These are phyloP conservation scores for Beroe ovata DNA, from an alignment of 37 sponge, comb jelly and placozoan species.

Conservation along the genomic window DNA sequence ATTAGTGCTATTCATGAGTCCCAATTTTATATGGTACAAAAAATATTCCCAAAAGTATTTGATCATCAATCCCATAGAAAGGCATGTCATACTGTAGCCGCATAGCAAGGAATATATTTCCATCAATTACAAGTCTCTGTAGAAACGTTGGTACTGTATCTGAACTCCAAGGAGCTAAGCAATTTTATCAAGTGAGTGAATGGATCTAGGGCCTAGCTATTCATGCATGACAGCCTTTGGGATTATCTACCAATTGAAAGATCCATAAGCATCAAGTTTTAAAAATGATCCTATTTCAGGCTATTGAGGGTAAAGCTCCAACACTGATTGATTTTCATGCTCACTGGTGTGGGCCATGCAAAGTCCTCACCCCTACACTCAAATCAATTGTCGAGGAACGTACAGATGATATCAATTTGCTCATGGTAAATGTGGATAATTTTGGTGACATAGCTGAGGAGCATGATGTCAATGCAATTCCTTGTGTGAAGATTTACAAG, in stretches of 20 bases:
- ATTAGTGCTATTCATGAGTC: no score
- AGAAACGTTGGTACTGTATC: not conserved
- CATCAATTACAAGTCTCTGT: not conserved
- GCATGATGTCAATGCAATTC: constrained; percentile 44
- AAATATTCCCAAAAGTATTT: no score
- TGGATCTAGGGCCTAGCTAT: no score
- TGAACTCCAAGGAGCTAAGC: not conserved
- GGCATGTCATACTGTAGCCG: not conserved
- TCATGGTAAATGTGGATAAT: constrained; percentile 46
- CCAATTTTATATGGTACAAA: no score
- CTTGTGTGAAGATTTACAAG: constrained; percentile 36
- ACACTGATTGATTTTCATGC: constrained; percentile 52
- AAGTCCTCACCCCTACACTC: constrained; percentile 34
- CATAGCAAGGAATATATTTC: not conserved
- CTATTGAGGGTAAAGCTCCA: not conserved
- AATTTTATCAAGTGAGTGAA: not conserved
- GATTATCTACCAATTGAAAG: no score
- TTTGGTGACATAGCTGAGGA: constrained; percentile 63
- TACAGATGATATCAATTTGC: constrained; percentile 6
- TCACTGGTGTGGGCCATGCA: constrained; percentile 65
- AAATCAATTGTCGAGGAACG: constrained; percentile 18
- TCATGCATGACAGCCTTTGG: no score
- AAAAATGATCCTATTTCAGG: constrained; percentile 4
- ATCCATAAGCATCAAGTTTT: no score
- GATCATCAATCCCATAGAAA: no score